Conservation (phyloP, 2,888 invertebrate species). For the Drymonia ruficornis region DNA sequence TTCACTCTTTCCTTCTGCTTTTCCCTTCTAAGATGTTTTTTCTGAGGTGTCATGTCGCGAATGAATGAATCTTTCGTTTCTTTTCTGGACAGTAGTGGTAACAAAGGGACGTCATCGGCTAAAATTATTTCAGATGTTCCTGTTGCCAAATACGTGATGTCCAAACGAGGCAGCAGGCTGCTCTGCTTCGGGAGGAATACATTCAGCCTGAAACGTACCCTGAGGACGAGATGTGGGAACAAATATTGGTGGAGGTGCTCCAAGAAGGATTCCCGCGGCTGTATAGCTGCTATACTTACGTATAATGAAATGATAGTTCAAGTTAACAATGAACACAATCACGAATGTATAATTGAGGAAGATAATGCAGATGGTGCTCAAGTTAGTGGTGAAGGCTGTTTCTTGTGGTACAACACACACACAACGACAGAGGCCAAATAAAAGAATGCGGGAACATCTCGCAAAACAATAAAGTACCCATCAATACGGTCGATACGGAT, state of each 20-base stretch:
- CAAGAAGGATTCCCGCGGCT: conserved; percentile 4
- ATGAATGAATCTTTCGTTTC: no score
- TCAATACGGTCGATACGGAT: no score
- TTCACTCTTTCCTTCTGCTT: no score
- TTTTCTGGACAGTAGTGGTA: no score
- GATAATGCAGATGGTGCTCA: no score
- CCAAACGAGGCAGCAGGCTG: conserved; percentile 6
- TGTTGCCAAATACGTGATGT: not conserved
- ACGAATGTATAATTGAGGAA: not conserved
- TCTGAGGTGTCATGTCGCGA: no score
- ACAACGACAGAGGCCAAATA: no score
- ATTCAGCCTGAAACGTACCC: conserved; percentile 5
- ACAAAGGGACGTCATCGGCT: not conserved
- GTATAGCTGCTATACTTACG: conserved; percentile 8
- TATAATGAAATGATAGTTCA: not conserved
- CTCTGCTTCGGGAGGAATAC: conserved; percentile 12
- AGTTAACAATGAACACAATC: conserved; percentile 6
- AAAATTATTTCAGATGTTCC: not conserved
- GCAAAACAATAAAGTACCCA: no score
- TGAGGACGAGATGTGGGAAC: not conserved
- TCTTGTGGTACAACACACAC: no score
- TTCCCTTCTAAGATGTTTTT: no score
- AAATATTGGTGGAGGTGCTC: conserved; percentile 11
- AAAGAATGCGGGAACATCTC: no score
- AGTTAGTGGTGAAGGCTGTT: no score